phyloP scores from a whole-genome alignment of 2,888 invertebrate species.

The Seladonia tumulorum region DNA sequence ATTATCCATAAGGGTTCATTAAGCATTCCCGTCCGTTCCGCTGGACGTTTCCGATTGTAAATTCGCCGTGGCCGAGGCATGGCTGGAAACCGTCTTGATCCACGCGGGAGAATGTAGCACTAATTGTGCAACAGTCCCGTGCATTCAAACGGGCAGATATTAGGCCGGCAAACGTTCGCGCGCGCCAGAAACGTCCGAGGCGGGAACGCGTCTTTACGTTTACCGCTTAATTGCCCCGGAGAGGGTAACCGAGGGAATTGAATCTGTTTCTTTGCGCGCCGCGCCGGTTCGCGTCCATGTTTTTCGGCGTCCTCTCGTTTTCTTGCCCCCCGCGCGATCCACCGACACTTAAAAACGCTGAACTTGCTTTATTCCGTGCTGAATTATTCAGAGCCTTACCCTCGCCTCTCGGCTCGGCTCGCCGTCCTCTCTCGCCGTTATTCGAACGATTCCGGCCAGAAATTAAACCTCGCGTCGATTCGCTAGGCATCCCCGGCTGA shows the following conservation, averaged over 20 bases:
- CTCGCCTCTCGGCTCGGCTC: not conserved
- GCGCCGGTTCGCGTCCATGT: not conserved
- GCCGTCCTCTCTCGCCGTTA: not conserved
- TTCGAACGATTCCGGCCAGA: not conserved
- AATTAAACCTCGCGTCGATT: conserved; percentile 7
- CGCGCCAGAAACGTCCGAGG: not conserved
- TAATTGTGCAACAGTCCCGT: conserved; percentile 38
- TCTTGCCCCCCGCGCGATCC: not conserved
- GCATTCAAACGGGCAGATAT: conserved; percentile 15
- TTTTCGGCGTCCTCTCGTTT: not conserved
- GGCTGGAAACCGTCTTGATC: conserved; percentile 13
- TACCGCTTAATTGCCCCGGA: conserved; percentile 45
- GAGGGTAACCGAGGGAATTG: not conserved
- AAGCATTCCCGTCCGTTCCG: conserved; percentile 20
- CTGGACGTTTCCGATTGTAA: conserved; percentile 46
- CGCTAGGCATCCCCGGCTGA: not conserved
- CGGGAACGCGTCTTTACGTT: conserved; percentile 9
- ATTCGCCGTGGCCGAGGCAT: conserved; percentile 25
- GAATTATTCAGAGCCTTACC: conserved; percentile 5
- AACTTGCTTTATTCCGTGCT: not conserved
- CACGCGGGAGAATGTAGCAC: conserved; percentile 8
- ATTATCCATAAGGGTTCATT: conserved; percentile 51
- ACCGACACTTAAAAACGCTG: not conserved
- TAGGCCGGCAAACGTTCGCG: conserved; percentile 13
- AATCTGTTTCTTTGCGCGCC: conserved; percentile 18